Base-by-base conservation (phyloP, 2,797 vertebrate species). In the Lates japonicus region DNA sequence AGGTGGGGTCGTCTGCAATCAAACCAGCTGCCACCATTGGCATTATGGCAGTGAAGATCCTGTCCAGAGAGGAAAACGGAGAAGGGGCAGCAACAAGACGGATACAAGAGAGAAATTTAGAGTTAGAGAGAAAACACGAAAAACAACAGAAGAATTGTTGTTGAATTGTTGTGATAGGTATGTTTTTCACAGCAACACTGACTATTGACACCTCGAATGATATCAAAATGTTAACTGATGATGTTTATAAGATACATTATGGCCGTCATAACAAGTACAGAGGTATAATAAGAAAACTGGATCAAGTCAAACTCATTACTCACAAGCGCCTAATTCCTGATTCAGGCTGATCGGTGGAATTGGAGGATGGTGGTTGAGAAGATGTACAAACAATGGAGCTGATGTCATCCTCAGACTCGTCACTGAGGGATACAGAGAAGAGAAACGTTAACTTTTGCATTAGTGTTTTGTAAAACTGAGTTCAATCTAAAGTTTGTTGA, bases 21-120 rank as follows among this genome's bases (percentile, higher is more conserved):
- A 98, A 93, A 83, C 98, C 97, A 35, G 97, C 97, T 65, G 98
- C 97, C 74, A 98, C 97, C 97, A 98, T 98, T 52, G 97, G 98
- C 97, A 99, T 97, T 84, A 99, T 94, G 84, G 97, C 97, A 59
- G 98, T 98, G 96, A 99, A 99, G 93, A 99, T 97, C 96, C 98
- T 98, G 93, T 90, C 85, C 87, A 96, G 90, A 94, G 44, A 78
- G 2, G 20, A 60, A 67, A 66, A 71, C 7, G 10, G 12, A 70
- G n/a, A 81, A 71, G 9, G 25, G 29, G 19, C 2, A 41, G 58
- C 79, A 73, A 91, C 71, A 79, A 92, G 69, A 49, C 76, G 77
- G 63, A 82, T 83, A 80, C 31, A 76, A 86, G 74, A 89, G 48
- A 83, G 61, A 84, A 72, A 78, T 61, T 51, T 17, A 37, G 3